phyloP scores from a whole-genome alignment of 2,113 vertebrate species.

The Pelusios castaneus region DNA sequence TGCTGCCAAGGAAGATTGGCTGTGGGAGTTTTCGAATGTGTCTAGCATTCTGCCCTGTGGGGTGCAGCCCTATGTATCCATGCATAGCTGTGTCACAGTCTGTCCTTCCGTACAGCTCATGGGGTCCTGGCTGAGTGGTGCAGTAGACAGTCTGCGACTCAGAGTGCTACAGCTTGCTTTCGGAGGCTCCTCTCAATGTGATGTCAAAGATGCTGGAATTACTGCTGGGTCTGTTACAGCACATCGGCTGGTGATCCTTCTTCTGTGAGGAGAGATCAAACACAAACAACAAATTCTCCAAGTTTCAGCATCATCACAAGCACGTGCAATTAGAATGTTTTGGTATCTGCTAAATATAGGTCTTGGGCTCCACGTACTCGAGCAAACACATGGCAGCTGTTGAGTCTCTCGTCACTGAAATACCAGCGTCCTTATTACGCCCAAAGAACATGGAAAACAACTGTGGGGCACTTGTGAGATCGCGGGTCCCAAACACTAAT shows the following conservation, averaged over 20 bases:
- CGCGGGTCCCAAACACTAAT: slow-evolving; percentile 53
- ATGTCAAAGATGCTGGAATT: not conserved
- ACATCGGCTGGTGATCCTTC: not conserved
- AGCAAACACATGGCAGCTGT: slow-evolving; percentile 59
- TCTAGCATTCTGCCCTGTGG: not conserved
- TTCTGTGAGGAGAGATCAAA: not conserved
- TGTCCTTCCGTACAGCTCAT: not conserved
- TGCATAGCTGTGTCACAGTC: not conserved
- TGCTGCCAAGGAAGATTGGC: not conserved
- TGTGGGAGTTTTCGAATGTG: not conserved
- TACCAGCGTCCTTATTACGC: slow-evolving; percentile 39
- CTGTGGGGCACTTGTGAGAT: slow-evolving; percentile 40
- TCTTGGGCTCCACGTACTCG: not conserved
- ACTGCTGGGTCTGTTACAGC: not conserved
- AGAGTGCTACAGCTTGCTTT: not conserved
- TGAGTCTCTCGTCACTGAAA: slow-evolving; percentile 56
- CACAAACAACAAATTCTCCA: not conserved
- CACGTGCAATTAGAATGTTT: not conserved
- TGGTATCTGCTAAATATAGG: slow-evolving; percentile 51
- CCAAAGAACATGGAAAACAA: slow-evolving; percentile 53
- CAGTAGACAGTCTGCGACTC: not conserved
- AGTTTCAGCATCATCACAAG: slow-evolving; percentile 34
- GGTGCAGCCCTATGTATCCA: not conserved
- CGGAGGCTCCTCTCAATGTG: too few species aligned
- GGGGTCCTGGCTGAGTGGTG: not conserved